Base-by-base conservation (phyloP, 2,113 vertebrate genomes). In the Phaethon lepturus region DNA sequence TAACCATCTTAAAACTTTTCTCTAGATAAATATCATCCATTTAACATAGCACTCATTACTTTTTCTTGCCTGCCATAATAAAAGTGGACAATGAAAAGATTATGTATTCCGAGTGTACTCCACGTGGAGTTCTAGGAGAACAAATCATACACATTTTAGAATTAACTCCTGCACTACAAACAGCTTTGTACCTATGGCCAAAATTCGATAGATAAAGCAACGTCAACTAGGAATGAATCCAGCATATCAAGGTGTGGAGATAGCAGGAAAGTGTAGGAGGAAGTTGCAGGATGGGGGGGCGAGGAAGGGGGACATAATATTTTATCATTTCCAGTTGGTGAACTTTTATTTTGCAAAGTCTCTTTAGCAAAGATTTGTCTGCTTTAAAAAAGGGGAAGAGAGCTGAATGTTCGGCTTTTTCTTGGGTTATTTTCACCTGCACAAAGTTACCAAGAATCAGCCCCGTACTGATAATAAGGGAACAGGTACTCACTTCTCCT, bases 401-500 rank as follows among this genome's bases (percentile, higher is more conserved):
- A 31, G 7, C 9, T 55, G 53, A 47, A 66, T 6, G 33, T 44
- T 79, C 74, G 63, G 19, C 45, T 80, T 88, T 76, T 72, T n/a
- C 67, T 50, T 38, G 59, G 23, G n/a, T 72, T 59, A 50, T 66
- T 93, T 86, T 87, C 18, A 68, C 62, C 53, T 64, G 89, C 68
- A 66, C n/a, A 17, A 74, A 87, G 52, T n/a, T 58, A 84, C 63
- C 18, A 29, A 42, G 56, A 71, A 44, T 67, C 59, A 95, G 44
- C 85, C 80, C 87, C 38, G 0, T 28, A 74, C 28, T 67, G 72
- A 63, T 81, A 97, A 80, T 1, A 81, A 78, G 66, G 90, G 50
- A 53, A 95, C 5, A 5, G 13, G 88, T 98, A 99, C 99, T 99
- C 98, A 99, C 99, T 99, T 99, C 98, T 99, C 99, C 97, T 99